Percentiles rank a stretch among this genome's conserved stretches.
Evolutionary conservation across 2,113 vertebrate genomes (phyloP).

Genomic region (Oryzias javanicus): DNA sequence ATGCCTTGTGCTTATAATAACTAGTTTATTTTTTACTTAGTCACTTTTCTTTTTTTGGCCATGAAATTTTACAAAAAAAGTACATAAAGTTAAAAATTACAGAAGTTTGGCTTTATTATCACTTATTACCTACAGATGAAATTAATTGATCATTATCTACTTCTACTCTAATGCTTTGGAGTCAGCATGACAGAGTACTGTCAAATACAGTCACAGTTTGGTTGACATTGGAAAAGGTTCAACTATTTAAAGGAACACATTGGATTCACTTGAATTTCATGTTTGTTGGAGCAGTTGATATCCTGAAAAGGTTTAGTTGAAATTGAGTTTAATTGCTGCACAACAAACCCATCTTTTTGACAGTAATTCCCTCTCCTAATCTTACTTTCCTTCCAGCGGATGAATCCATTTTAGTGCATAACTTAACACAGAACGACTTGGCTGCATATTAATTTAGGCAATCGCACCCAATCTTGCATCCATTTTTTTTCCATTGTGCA

Average conservation of each 20-base stretch:
- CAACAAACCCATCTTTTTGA: slow-evolving; percentile 4
- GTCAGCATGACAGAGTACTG: too few relatives aligned
- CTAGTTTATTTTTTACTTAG: too few relatives aligned
- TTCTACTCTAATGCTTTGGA: too few relatives aligned
- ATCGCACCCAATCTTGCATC: slow-evolving; percentile 26
- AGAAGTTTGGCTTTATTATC: too few relatives aligned
- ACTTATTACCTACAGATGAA: too few relatives aligned
- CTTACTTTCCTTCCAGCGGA: neutral
- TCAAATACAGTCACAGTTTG: too few relatives aligned
- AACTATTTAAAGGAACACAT: neutral
- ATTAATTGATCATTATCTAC: too few relatives aligned
- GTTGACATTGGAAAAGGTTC: neutral
- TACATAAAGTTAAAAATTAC: too few relatives aligned
- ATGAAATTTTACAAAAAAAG: too few relatives aligned
- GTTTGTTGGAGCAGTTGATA: neutral
- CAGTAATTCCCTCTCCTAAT: slow-evolving; percentile 1
- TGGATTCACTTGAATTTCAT: neutral
- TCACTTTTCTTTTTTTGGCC: too few relatives aligned
- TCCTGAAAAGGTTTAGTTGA: neutral
- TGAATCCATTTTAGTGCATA: slow-evolving; percentile 11
- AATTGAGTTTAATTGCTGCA: neutral
- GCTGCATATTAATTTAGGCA: slow-evolving; percentile 29
- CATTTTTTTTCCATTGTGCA: slow-evolving; percentile 26
- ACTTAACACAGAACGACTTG: slow-evolving; percentile 19
- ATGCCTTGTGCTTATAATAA: too few relatives aligned